Conservation (phyloP, 2,888 invertebrate genomes). For the Pseudanteris insignis region DNA sequence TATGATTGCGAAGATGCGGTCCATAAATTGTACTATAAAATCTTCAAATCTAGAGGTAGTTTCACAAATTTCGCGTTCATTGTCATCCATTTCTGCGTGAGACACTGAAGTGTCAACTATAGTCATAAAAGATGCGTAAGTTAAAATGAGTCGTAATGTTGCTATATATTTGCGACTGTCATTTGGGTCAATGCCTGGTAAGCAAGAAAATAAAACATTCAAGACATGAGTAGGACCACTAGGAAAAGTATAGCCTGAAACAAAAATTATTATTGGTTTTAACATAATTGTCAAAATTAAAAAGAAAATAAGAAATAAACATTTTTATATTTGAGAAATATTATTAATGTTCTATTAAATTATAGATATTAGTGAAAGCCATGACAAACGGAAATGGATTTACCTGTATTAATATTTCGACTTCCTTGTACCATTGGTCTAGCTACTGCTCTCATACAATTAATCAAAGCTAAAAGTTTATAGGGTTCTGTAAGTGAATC, state of each 20-base stretch:
- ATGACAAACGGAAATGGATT: no score
- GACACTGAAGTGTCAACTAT: slow-evolving; percentile 86
- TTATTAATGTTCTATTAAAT: background rate
- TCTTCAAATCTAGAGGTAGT: slow-evolving; percentile 89
- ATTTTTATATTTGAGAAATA: background rate
- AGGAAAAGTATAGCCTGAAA: slow-evolving; percentile 69
- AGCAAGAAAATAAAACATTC: slow-evolving; percentile 79
- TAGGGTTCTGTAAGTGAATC: slow-evolving; percentile 91
- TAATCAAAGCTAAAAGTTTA: slow-evolving; percentile 78
- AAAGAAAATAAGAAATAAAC: background rate
- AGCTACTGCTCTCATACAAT: slow-evolving; percentile 76
- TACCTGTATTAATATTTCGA: slow-evolving; percentile 59
- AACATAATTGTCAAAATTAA: no score
- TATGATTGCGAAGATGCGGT: slow-evolving; percentile 77
- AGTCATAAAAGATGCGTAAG: slow-evolving; percentile 81
- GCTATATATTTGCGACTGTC: slow-evolving; percentile 80
- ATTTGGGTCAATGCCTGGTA: slow-evolving; percentile 92
- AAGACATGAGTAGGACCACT: slow-evolving; percentile 85
- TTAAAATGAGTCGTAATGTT: slow-evolving; percentile 81
- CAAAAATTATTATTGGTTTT: no score
- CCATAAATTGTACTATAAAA: slow-evolving; percentile 86
- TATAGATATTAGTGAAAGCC: no score
- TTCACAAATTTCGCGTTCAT: slow-evolving; percentile 79
- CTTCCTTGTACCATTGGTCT: slow-evolving; percentile 71
- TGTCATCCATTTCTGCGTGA: slow-evolving; percentile 77